Conservation (phyloP, 1,140 invertebrate genomes). For the Sycophaga agraensis region DNA sequence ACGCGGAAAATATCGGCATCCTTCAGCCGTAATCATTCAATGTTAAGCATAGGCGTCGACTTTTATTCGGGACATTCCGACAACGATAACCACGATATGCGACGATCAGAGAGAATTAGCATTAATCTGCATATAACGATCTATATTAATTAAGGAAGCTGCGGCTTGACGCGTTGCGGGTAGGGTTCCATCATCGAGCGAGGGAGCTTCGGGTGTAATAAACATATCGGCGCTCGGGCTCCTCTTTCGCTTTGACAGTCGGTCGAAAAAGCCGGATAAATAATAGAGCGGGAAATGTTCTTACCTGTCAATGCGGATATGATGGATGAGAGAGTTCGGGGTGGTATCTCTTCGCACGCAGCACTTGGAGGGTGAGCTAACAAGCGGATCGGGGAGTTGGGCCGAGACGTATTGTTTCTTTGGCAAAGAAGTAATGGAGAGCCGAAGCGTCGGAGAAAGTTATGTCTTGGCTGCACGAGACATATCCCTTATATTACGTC, state of each 20-base stretch:
- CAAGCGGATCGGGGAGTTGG: slow-evolving; percentile 13
- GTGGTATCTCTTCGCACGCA: not conserved
- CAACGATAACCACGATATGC: too few species aligned
- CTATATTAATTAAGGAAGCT: too few species aligned
- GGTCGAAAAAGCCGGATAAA: slow-evolving; percentile 27
- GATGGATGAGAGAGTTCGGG: slow-evolving; percentile 38
- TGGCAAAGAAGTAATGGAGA: slow-evolving; percentile 41
- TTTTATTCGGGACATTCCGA: too few species aligned
- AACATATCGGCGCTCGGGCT: not conserved
- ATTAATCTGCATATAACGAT: too few species aligned
- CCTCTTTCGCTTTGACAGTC: slow-evolving; percentile 7
- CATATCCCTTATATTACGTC: too few species aligned
- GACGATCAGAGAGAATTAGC: too few species aligned
- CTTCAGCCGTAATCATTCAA: too few species aligned
- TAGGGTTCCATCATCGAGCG: too few species aligned
- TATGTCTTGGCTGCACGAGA: slow-evolving; percentile 36
- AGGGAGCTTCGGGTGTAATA: too few species aligned
- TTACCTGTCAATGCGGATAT: slow-evolving; percentile 37
- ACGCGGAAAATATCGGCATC: too few species aligned
- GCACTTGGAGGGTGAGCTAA: slow-evolving; percentile 17
- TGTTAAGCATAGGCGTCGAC: too few species aligned
- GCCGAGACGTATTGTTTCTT: slow-evolving; percentile 46
- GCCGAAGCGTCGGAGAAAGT: slow-evolving; percentile 41
- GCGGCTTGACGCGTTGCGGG: too few species aligned
- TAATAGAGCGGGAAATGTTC: slow-evolving; percentile 39